A percentile compares a stretch with the other conserved stretches of the same genome.
phyloP scores from a whole-genome alignment of 1,140 invertebrate species.

The Liolophura sinensis region DNA sequence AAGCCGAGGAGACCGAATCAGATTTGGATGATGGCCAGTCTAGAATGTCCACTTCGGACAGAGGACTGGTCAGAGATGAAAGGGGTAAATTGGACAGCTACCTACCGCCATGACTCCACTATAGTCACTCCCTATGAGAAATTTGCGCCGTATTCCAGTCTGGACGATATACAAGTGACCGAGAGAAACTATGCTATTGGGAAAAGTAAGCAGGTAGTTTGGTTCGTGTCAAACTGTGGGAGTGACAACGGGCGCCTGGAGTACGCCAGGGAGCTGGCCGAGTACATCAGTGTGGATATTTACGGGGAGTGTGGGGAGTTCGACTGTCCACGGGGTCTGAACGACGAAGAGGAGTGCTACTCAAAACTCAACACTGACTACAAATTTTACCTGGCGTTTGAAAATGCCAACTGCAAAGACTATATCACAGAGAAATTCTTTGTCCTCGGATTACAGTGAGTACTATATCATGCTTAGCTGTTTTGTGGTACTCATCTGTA shows the following conservation, averaged over 20 bases:
- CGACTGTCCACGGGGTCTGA: slow-evolving; percentile 45
- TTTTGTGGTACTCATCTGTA: too few relatives aligned
- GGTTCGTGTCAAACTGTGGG: slow-evolving; percentile 96
- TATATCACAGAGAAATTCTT: slow-evolving; percentile 57
- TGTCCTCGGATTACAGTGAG: slow-evolving; percentile 37
- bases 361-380: slow-evolving; percentile 88
- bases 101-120: slow-evolving; percentile 87
- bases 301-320: slow-evolving; percentile 66
- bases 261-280: slow-evolving; percentile 23
- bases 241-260: slow-evolving; percentile 66
- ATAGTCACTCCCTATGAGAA: slow-evolving; percentile 93
- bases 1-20: too few relatives aligned
- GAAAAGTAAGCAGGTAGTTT: slow-evolving; percentile 72
- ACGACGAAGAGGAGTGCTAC: slow-evolving; percentile 80
- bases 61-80: background rate
- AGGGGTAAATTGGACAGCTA: slow-evolving; percentile 85
- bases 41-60: too few relatives aligned
- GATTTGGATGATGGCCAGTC: too few relatives aligned
- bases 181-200: slow-evolving; percentile 45
- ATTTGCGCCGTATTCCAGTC: slow-evolving; percentile 49
- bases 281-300: slow-evolving; percentile 70
- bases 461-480: background rate
- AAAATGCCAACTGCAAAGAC: slow-evolving; percentile 53
- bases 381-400: slow-evolving; percentile 76
- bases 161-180: too few relatives aligned